Conservation (phyloP, 2,797 vertebrate genomes). For the Peromyscus eremicus region DNA sequence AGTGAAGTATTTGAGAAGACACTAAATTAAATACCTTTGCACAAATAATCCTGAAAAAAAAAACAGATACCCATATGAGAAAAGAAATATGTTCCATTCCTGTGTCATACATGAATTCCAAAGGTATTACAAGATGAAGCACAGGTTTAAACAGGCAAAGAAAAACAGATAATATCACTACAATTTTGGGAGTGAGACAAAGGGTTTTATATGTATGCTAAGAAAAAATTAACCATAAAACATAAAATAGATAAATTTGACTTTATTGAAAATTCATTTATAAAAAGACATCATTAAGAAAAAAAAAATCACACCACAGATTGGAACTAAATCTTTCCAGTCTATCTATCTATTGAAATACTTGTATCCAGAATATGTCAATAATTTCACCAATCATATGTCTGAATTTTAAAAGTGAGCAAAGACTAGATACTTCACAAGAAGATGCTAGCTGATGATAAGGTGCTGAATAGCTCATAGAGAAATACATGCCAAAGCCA, state of each 20-base stretch:
- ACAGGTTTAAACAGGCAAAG: not conserved
- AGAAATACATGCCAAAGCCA: not conserved
- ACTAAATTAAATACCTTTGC: not conserved
- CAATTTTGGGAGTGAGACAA: constrained; percentile 10
- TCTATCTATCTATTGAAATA: constrained; percentile 7
- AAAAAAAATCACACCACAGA: not conserved
- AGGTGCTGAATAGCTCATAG: not conserved
- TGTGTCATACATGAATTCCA: not conserved
- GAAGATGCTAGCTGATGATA: not conserved
- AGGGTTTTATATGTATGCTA: not conserved
- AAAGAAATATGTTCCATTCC: not conserved
- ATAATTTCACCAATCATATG: not conserved
- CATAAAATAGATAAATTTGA: constrained; percentile 40
- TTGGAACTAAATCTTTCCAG: not conserved
- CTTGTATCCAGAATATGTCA: not conserved
- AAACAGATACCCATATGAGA: not conserved
- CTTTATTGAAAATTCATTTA: constrained; percentile 5
- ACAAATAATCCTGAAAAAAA: constrained; percentile 31
- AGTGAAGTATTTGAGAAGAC: constrained; percentile 19
- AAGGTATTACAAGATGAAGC: not conserved
- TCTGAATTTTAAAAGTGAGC: not conserved
- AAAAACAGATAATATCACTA: not conserved
- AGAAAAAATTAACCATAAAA: not conserved
- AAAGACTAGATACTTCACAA: not conserved
- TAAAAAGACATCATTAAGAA: constrained; percentile 32